Conservation (phyloP, 2,888 invertebrate genomes). For the Temnothorax unifasciatus region DNA sequence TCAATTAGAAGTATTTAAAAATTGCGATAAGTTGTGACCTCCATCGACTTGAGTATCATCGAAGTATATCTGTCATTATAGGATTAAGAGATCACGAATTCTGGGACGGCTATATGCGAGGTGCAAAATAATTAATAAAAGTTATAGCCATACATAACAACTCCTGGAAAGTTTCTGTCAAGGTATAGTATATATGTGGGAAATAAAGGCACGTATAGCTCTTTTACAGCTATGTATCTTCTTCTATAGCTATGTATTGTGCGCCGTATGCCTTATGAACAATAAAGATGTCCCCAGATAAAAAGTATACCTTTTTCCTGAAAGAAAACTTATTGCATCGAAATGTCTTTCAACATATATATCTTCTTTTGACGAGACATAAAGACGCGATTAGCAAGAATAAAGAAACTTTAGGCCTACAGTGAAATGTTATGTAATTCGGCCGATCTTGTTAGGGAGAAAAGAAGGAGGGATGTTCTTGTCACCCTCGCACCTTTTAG, state of each 20-base stretch:
- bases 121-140: slow-evolving; percentile 28
- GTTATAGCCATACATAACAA: slow-evolving; percentile 7
- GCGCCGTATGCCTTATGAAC: slow-evolving; percentile 9
- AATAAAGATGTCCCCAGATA: slow-evolving; percentile 12
- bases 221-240: slow-evolving; percentile 7
- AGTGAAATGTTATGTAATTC: not conserved
- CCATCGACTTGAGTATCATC: not conserved
- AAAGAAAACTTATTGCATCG: slow-evolving; percentile 9
- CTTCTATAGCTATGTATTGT: slow-evolving; percentile 11
- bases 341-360: slow-evolving; percentile 17
- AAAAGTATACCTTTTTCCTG: not conserved
- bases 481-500: not conserved
- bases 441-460: not conserved
- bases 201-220: slow-evolving; percentile 11
- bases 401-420: not conserved
- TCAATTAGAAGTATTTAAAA: not conserved
- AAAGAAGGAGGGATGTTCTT: not conserved
- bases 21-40: too few relatives aligned
- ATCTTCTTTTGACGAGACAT: not conserved
- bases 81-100: slow-evolving; percentile 5
- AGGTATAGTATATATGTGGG: not conserved
- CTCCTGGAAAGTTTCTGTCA: slow-evolving; percentile 23
- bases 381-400: not conserved
- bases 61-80: not conserved
- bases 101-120: not conserved